phyloP scores from a whole-genome alignment of 2,113 vertebrate genomes.

The Crotalus helleri region DNA sequence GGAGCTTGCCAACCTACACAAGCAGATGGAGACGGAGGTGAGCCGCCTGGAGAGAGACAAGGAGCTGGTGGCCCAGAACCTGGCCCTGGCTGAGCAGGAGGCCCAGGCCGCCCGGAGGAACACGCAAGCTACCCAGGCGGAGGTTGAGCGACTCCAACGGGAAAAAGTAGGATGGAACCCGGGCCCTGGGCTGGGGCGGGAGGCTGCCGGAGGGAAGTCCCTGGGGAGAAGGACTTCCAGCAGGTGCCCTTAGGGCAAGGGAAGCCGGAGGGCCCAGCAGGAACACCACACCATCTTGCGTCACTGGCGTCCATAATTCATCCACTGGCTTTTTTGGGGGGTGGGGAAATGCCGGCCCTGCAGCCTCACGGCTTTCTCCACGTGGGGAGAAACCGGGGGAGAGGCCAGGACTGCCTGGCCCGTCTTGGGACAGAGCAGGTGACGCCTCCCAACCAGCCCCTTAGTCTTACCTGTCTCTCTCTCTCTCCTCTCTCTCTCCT shows the following conservation, averaged over 20 bases:
- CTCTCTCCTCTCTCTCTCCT: no score
- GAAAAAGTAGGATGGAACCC: slow-evolving; percentile 73
- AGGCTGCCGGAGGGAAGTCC: neutral
- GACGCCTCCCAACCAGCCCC: neutral
- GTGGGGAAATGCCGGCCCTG: neutral
- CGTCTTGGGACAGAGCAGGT: neutral
- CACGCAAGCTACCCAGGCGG: slow-evolving; percentile 72
- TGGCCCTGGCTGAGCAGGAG: slow-evolving; percentile 71
- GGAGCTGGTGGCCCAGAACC: slow-evolving; percentile 69
- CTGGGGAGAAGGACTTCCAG: neutral
- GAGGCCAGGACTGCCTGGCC: neutral
- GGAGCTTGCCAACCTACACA: slow-evolving; percentile 71
- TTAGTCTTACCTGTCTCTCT: neutral
- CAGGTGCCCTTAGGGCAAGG: neutral
- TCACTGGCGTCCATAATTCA: no score
- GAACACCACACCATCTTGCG: no score
- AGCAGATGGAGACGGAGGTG: slow-evolving; percentile 60
- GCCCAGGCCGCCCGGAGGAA: slow-evolving; percentile 74
- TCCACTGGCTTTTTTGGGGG: no score
- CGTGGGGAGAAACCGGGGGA: neutral
- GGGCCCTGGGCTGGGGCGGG: neutral
- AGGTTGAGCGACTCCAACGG: slow-evolving; percentile 72
- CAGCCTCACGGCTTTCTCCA: neutral
- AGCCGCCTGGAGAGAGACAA: slow-evolving; percentile 74
- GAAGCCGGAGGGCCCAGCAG: no score